These are phyloP conservation scores for Regulus satrapa DNA, from an alignment of 2,113 vertebrate species.

Conservation along the genomic window DNA sequence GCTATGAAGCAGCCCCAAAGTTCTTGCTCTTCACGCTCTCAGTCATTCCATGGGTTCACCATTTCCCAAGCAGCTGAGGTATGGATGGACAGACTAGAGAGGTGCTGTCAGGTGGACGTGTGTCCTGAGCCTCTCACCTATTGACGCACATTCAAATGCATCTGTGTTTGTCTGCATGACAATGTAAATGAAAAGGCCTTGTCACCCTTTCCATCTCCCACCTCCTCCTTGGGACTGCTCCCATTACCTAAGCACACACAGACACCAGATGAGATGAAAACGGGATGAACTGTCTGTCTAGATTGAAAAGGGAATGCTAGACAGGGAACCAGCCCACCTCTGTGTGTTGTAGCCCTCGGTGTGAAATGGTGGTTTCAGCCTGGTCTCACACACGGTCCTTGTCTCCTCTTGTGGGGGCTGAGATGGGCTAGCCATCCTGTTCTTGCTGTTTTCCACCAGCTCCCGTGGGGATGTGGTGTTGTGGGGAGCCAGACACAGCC, in stretches of 20 bases:
- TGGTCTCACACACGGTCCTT: rapidly evolving
- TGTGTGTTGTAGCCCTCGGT: neutral
- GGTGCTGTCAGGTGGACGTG: rapidly evolving
- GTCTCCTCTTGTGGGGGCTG: rapidly evolving
- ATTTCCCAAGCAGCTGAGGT: neutral
- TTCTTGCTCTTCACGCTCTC: neutral
- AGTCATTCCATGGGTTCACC: neutral
- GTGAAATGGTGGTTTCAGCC: neutral
- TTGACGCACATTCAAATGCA: neutral
- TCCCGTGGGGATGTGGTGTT: neutral
- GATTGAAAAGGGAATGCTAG: neutral
- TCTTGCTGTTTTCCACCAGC: neutral
- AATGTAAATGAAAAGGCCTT: neutral
- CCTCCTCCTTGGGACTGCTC: neutral
- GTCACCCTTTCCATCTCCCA: neutral
- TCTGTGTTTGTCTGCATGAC: neutral
- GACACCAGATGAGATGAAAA: neutral
- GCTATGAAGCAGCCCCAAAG: neutral
- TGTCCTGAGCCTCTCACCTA: neutral
- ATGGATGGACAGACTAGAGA: neutral
- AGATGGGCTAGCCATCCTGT: neutral
- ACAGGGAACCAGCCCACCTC: neutral
- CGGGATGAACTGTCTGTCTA: neutral
- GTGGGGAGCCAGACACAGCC: neutral
- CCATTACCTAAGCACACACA: rapidly evolving